Base-by-base conservation (phyloP, 1,140 invertebrate genomes). In the Diploscapter pachys region DNA sequence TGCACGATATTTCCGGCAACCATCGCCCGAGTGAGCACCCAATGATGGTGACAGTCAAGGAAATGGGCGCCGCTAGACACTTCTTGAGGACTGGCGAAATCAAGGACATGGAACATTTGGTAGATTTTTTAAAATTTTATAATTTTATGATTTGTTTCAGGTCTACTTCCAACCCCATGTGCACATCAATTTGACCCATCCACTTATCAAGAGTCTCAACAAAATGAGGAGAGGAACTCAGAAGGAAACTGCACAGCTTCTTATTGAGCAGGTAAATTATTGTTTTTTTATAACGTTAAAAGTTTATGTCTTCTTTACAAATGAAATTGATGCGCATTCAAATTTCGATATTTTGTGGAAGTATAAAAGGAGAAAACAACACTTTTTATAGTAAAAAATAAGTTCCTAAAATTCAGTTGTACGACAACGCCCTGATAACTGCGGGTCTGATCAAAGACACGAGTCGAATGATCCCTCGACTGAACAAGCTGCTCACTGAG, bases 391-490 rank as follows among this genome's bases (percentile, higher is more conserved):
- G 9, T 59, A 9, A 11, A 11, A 11, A 59, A 59, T 59, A 59
- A 9, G 13, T 11, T 59, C 9, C 1, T 11, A 59, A 59, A 13
- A 86, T 89, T 75, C 81, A 93, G 91, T 85, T 98, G 8, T 96
- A 95, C 85, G 91, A 91, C 62, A 95, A 96, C 88, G 93, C 94
- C 1, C 94, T 98, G 93, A 92, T 97, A 4, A 91, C 91, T 48
- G 95, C 95, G 63, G 95, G 95, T 6, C 88, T 98, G n/a, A 89
- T 95, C 2, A 92, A 95, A 85, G 95, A 98, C 88, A 92, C 95
- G 0, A 89, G 93, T 76, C 90, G 90, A 77, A 88, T 96, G 68
- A 87, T 97, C 5, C 90, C 89, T 6, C 90, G 92, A 55, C 91
- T 98, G 87, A 97, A 96, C 87, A 90, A 93, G 80, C 88, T 98